Conservation (phyloP, 2,888 invertebrate genomes). For the Drosophila niveifrons region DNA sequence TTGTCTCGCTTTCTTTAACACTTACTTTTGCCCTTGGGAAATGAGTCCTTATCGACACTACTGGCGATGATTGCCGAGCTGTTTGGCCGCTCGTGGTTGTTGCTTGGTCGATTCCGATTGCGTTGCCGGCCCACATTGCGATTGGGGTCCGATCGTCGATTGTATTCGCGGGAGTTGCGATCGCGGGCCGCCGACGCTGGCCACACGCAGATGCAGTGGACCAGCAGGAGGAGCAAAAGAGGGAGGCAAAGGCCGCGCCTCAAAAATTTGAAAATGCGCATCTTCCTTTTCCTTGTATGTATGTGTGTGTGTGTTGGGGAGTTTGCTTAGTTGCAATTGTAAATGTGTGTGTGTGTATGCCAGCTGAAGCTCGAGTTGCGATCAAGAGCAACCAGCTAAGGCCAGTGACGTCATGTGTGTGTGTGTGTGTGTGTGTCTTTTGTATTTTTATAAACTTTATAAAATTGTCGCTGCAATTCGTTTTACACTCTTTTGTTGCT, state of each 20-base stretch:
- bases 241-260: constrained; percentile 59
- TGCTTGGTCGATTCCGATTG: constrained; percentile 28
- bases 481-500: constrained; percentile 36
- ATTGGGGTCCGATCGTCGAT: constrained; percentile 63
- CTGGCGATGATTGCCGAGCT: constrained; percentile 14
- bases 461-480: constrained; percentile 3
- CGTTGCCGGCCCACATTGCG: constrained; percentile 58
- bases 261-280: constrained; percentile 71
- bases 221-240: constrained; percentile 78
- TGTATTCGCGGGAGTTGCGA: constrained; percentile 70
- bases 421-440: constrained; percentile 19
- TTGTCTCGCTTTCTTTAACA: constrained; percentile 60
- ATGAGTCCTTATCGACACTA: constrained; percentile 85
- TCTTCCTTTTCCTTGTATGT: constrained; percentile 47
- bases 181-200: constrained; percentile 73
- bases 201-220: constrained; percentile 73
- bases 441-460: constrained; percentile 13
- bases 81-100: constrained; percentile 62
- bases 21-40: constrained; percentile 93
- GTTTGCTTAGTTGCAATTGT: constrained; percentile 15
- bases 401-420: constrained; percentile 69
- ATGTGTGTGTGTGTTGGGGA: not conserved
- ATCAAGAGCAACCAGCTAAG: constrained; percentile 31
- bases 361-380: constrained; percentile 3
- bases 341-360: constrained; percentile 2